These are phyloP conservation scores for Luidia sarsii DNA, from an alignment of 53 echinoderm and acorn worm genomes.

Conservation along the genomic window DNA sequence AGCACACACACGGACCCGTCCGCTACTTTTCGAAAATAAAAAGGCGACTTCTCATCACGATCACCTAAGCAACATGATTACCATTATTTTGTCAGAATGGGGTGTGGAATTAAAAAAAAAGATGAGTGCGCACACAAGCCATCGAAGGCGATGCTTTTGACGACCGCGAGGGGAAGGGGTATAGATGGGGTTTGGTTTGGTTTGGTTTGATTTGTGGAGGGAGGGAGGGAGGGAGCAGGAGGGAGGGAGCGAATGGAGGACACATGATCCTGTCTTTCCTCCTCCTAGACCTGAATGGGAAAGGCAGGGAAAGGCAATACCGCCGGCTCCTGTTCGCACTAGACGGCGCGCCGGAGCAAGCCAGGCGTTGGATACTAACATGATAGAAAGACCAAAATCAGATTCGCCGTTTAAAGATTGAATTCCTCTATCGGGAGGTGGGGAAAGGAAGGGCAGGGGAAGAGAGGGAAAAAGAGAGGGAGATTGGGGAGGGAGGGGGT, in stretches of 20 bases:
- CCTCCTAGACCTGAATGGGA: constrained; percentile 5
- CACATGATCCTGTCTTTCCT: constrained; percentile 36
- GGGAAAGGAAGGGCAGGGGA: too few species aligned
- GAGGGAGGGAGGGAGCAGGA: neutral
- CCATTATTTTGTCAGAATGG: constrained; percentile 42
- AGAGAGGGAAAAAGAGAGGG: too few species aligned
- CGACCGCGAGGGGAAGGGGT: too few species aligned
- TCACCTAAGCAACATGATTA: constrained; percentile 44
- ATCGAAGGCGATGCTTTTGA: constrained; percentile 33
- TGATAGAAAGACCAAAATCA: constrained; percentile 28
- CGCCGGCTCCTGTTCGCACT: constrained; percentile 15
- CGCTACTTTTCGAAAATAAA: too few species aligned
- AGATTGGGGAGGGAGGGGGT: too few species aligned
- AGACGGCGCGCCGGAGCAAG: constrained; percentile 6
- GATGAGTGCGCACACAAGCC: constrained; percentile 35
- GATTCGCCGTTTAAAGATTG: constrained; percentile 21
- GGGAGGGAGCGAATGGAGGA: constrained; percentile 1
- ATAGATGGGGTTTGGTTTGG: too few species aligned
- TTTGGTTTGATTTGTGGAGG: too few species aligned
- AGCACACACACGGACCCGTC: too few species aligned
- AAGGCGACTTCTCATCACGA: constrained; percentile 34
- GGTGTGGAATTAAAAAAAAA: too few species aligned
- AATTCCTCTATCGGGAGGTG: neutral
- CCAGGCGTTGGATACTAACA: constrained; percentile 45
- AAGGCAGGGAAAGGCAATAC: constrained; percentile 32